Evolutionary conservation across 2,113 vertebrate genomes (phyloP), one percentile per base, ranked within the genome.

Genomic region (Neofelis nebulosa): DNA sequence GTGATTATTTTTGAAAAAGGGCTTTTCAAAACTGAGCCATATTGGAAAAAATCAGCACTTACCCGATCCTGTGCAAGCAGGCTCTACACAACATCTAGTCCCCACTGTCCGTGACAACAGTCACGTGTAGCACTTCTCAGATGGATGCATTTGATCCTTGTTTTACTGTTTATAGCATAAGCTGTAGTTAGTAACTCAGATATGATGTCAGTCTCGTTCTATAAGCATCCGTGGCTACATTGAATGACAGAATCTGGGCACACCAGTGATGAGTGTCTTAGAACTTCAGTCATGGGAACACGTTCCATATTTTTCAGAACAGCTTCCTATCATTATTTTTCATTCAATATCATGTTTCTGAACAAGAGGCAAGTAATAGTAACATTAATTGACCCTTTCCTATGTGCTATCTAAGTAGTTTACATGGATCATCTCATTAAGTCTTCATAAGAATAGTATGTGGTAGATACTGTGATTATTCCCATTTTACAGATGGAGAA

Each of bases 31-130:
- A 99, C 98, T 98, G 98, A 98, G 98, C 99, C 99, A 98, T 99
- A 98, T 98, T 98, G 98, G 98, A 97, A 98, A 99, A 99, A 98
- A 99, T 98, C 98, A 98, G 98, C 98, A 98, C 97, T 98, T 98
- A 98, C 93, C 97, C 96, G 65, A 89, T 96, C 97, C 93, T 98
- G 63, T 92, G 73, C 50, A 93, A 97, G 87, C 97, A 98, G 96
- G 73, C 98, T 95, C 91, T 74, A 0, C 71, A n/a, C 33, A 94
- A 0, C 0, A 14, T 33, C 29, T 69, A 31, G 12, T 50, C n/a
- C 68, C 57, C 7, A 3, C 4, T 71, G 57, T 36, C 31, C 48
- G 3, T 25, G 14, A 4, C 14, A 27, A 45, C 7, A 66, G 50
- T 69, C 38, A 38, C 13, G 2, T 7, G 4, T 33, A 36, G 45